Evolutionary conservation across 2,888 invertebrate species (phyloP).

Genomic region (Eristalis arbustorum): DNA sequence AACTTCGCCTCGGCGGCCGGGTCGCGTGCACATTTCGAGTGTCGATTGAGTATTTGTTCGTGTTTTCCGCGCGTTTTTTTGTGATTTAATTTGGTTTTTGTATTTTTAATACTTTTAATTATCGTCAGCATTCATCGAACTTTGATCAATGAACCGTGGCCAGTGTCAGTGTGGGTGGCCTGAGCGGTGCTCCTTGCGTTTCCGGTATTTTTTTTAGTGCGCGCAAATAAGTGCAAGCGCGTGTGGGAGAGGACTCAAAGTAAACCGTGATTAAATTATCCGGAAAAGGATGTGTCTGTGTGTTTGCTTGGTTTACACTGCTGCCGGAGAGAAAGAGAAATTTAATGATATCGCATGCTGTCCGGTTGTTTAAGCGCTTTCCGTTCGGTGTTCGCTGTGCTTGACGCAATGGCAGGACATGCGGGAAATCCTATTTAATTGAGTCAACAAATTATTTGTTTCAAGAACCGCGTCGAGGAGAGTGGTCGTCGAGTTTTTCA

Average conservation of each 20-base stretch:
- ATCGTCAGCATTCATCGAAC: constrained; percentile 22
- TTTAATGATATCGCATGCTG: constrained; percentile 7
- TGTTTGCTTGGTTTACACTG: neutral
- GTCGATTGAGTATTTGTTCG: neutral
- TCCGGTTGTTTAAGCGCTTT: neutral
- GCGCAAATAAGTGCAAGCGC: constrained; percentile 2
- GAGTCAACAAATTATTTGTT: neutral
- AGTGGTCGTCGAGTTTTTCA: neutral
- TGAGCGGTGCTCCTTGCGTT: neutral
- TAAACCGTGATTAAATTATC: constrained; percentile 38
- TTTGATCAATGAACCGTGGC: constrained; percentile 11
- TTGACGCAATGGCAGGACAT: neutral
- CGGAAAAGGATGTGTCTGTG: constrained; percentile 6
- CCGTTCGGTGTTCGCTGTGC: neutral
- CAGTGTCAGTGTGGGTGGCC: neutral
- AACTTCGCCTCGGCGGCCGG: neutral
- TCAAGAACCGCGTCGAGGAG: neutral
- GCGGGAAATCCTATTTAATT: neutral
- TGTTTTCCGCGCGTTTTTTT: neutral
- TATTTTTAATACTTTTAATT: constrained; percentile 22
- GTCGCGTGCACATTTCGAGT: neutral
- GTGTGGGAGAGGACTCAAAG: constrained; percentile 1
- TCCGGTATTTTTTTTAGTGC: neutral
- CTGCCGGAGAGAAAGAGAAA: neutral
- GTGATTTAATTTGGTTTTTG: neutral